Evolutionary conservation across 92 coral and sea anemone species (phyloP).

Genomic region (Zoanthus sociatus): DNA sequence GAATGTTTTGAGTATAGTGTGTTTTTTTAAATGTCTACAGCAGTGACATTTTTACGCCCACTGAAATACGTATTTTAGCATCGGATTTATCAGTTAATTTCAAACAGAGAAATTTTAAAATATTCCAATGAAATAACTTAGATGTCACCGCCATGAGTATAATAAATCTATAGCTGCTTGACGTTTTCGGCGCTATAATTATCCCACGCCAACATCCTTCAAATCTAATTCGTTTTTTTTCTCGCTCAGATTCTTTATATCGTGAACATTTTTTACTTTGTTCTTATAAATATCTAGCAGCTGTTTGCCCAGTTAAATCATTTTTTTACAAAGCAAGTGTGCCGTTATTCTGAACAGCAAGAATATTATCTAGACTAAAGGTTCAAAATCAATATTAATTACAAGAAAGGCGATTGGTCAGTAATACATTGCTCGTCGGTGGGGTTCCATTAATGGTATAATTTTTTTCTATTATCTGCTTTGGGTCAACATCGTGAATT

Average conservation of each 20-base stretch:
- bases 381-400: not conserved
- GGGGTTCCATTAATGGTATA: not conserved
- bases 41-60: not conserved
- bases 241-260: not conserved
- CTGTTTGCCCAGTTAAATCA: not conserved
- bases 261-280: not conserved
- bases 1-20: not conserved
- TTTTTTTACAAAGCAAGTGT: not conserved
- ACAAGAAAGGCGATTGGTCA: not conserved
- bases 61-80: not conserved
- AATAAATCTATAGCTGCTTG: not conserved
- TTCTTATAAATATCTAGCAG: not conserved
- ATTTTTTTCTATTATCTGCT: not conserved
- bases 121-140: not conserved
- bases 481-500: not conserved
- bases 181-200: not conserved
- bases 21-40: not conserved
- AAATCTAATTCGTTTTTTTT: not conserved
- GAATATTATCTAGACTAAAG: not conserved
- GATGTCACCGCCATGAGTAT: not conserved
- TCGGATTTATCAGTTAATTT: not conserved
- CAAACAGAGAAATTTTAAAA: not conserved
- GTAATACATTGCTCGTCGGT: not conserved
- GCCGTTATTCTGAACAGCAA: not conserved
- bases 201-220: not conserved